These are phyloP conservation scores for Pampus argenteus DNA, from an alignment of 2,797 vertebrate species.

Conservation along the genomic window DNA sequence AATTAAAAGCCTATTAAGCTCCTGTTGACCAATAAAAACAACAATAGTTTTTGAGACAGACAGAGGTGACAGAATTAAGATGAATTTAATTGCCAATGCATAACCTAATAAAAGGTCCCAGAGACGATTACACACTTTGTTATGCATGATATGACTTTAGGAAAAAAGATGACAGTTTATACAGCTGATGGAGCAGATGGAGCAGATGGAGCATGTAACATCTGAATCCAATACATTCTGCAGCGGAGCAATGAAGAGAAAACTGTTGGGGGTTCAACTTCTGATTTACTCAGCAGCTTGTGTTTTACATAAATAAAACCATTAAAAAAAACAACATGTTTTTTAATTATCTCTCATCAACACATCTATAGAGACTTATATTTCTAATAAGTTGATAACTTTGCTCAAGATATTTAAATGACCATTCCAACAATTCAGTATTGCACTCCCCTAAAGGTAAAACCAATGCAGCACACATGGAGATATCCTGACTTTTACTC, in stretches of 20 bases:
- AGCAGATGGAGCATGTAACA: constrained; percentile 1
- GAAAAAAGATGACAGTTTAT: neutral
- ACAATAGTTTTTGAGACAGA: neutral
- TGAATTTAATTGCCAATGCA: neutral
- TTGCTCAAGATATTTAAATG: too few species aligned
- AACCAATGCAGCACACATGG: too few species aligned
- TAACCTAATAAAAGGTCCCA: neutral
- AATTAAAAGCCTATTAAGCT: neutral
- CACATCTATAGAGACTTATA: too few species aligned
- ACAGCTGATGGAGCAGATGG: constrained; percentile 6
- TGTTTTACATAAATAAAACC: neutral
- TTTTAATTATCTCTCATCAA: neutral
- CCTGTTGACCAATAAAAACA: neutral
- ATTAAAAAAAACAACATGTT: neutral
- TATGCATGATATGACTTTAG: neutral
- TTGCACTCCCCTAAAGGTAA: too few species aligned
- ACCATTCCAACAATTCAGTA: too few species aligned
- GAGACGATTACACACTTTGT: neutral
- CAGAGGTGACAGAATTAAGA: neutral
- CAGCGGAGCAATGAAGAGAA: neutral
- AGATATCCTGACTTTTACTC: too few species aligned
- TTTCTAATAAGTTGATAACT: too few species aligned
- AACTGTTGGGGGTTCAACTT: neutral
- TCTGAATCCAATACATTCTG: neutral
- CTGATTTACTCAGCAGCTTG: neutral